Evolutionary conservation across 2,888 invertebrate genomes (phyloP), one percentile per base, ranked within the genome.

Genomic region (Cryptus armator): DNA sequence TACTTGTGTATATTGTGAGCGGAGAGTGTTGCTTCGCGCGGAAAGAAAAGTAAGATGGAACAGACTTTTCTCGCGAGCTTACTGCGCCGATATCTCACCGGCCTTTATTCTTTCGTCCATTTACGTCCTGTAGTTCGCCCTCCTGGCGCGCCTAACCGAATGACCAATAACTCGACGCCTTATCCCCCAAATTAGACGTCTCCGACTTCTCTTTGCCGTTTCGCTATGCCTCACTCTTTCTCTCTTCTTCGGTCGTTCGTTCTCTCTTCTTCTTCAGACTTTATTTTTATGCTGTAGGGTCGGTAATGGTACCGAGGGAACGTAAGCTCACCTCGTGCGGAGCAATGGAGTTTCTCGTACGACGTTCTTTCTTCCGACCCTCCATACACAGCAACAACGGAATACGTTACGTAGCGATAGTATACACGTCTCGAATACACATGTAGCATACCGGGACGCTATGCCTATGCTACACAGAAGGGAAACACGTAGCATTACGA

Each of bases 161-260:
- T 90, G 89, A 89, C 90, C 90, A 90, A 91, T 90, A 91, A 91
- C 89, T 90, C 89, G 88, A 85, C 85, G 90, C 86, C 88, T 91
- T 89, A 91, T 90, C 89, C 90, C 88, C 86, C 88, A 90, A 91
- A 91, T 91, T 91, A 91, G 90, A 88, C 88, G 86, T 87, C 85
- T 85, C 89, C 81, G 79, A 77, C 72, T 71, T 79, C 53, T 56
- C 72, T 66, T 16, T 16, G 66, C 64, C 67, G 48, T 70, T 46
- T 43, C 76, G 32, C 53, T 78, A 66, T 81, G 51, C 32, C 70
- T 72, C 62, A 29, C 66, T 44, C 51, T 67, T 67, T 70, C 66
- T 74, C 51, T 70, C 51, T 10, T 48, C 10, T 14, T 24, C 76
- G 48, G 24, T 24, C 76, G 68, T 76, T 85, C 76, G 78, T 75